phyloP scores from a whole-genome alignment of 2,797 vertebrate genomes.

The Setipinna tenuifilis region DNA sequence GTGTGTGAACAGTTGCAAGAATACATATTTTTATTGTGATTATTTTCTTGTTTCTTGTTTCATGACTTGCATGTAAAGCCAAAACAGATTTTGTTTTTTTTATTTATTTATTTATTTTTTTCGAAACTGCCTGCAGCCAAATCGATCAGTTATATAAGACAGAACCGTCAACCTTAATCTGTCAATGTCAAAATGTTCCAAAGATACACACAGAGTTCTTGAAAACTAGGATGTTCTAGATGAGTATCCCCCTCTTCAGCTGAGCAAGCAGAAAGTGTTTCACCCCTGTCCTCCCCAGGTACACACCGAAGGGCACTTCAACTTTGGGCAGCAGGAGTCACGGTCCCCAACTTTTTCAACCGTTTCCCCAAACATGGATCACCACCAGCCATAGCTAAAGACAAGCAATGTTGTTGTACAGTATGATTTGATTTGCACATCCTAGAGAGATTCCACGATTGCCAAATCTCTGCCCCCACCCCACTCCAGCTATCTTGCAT shows the following conservation, averaged over 20 bases:
- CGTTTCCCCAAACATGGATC: no score
- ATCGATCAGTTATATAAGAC: background rate
- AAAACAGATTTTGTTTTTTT: background rate
- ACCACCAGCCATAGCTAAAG: no score
- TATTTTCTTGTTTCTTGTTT: background rate
- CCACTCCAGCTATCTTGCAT: no score
- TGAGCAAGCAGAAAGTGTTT: background rate
- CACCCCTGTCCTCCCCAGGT: background rate
- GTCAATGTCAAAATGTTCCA: constrained; percentile 3
- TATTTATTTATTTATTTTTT: background rate
- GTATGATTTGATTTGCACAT: no score
- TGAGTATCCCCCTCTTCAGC: background rate
- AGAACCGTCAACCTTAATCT: background rate
- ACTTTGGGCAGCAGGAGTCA: background rate
- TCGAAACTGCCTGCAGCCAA: background rate
- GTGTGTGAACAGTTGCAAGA: background rate
- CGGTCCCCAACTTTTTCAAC: background rate
- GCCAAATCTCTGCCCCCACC: no score
- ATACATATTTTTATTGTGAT: background rate
- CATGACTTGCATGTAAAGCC: no score
- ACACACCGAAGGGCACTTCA: background rate
- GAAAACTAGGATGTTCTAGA: background rate
- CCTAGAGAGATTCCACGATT: no score
- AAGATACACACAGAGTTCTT: background rate
- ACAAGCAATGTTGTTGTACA: no score